phyloP scores from a whole-genome alignment of 2,888 invertebrate species.

The Tetanocera ferruginea region DNA sequence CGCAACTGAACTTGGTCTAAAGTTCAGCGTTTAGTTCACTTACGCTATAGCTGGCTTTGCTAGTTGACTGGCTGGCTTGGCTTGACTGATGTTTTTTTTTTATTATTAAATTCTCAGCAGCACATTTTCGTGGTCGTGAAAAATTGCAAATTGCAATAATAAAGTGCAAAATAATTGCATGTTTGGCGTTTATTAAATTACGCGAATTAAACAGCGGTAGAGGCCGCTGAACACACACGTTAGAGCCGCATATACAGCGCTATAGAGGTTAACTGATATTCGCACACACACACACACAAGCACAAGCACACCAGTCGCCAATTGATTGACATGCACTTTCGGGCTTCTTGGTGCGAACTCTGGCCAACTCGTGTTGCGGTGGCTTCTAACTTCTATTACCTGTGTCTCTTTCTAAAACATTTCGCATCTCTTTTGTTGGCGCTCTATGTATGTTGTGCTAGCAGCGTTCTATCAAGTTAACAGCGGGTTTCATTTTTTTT shows the following conservation, averaged over 20 bases:
- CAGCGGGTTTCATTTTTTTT: neutral
- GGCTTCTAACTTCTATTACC: conserved; percentile 2
- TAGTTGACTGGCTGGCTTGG: neutral
- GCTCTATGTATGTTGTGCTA: neutral
- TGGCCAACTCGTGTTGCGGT: neutral
- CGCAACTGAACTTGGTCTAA: neutral
- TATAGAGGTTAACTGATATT: neutral
- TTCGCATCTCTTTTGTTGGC: neutral
- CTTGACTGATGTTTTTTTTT: neutral
- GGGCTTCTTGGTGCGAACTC: conserved; percentile 1
- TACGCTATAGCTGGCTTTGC: neutral
- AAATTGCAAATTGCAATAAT: conserved; percentile 61
- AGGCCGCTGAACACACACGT: neutral
- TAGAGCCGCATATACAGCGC: neutral
- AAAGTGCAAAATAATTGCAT: conserved; percentile 65
- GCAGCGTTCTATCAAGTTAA: neutral
- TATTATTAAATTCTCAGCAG: neutral
- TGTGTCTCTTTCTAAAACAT: neutral
- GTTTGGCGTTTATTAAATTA: conserved; percentile 65
- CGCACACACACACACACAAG: neutral
- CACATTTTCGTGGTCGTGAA: conserved; percentile 51
- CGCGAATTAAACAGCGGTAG: conserved; percentile 56
- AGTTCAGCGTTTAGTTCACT: neutral
- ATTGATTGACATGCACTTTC: conserved; percentile 33
- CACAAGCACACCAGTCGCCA: neutral